Evolutionary conservation across 2,113 vertebrate genomes (phyloP).

Genomic region (Apaloderma vittatum): DNA sequence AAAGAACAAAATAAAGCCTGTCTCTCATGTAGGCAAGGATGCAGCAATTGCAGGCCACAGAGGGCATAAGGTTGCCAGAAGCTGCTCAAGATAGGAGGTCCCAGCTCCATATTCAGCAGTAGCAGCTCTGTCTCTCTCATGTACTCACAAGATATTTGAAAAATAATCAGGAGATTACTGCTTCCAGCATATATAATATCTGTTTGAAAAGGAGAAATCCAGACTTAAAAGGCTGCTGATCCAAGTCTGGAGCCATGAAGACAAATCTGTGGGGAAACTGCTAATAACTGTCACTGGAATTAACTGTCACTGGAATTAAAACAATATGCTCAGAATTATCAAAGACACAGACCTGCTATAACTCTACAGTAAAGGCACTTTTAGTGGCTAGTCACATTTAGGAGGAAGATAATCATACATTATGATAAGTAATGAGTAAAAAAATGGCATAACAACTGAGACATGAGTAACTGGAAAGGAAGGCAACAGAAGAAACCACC

Average conservation of each 20-base stretch:
- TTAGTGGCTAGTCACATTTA: slow-evolving; percentile 16
- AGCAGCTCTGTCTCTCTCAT: not conserved
- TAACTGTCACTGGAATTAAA: not conserved
- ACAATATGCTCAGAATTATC: not conserved
- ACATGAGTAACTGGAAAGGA: slow-evolving; percentile 21
- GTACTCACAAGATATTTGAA: not conserved
- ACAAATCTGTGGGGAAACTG: not conserved
- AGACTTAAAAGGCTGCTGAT: not conserved
- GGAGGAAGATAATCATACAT: not conserved
- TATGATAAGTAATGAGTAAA: slow-evolving; percentile 23
- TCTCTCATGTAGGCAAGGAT: not conserved
- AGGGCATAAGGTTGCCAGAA: not conserved
- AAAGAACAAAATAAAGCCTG: not conserved
- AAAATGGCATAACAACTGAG: slow-evolving; percentile 34
- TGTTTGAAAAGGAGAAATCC: not conserved
- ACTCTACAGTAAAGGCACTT: not conserved
- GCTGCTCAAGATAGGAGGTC: not conserved
- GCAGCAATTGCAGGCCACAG: not conserved
- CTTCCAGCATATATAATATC: not conserved
- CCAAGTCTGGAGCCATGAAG: not conserved
- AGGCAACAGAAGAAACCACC: slow-evolving; percentile 60
- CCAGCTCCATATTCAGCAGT: not conserved
- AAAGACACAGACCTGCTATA: not conserved
- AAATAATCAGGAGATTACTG: not conserved
- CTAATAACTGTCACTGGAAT: not conserved